Conservation (phyloP, 1,140 invertebrate species). For the Mactra quadrangularis region DNA sequence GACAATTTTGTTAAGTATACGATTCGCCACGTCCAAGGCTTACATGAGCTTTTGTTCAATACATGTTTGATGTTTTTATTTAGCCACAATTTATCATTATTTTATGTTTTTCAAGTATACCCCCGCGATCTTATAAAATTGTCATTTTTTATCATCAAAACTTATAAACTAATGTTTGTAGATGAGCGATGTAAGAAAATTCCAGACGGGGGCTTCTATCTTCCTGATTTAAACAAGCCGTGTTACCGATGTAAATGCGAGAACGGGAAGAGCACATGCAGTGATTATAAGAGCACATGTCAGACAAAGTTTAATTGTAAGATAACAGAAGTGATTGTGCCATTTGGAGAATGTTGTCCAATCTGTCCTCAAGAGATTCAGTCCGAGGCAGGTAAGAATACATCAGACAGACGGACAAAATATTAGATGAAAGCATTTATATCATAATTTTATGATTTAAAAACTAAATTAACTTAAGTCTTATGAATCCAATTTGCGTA, state of each 20-base stretch:
- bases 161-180: too few relatives aligned
- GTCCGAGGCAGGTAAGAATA: slow-evolving; percentile 47
- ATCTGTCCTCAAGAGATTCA: slow-evolving; percentile 36
- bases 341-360: slow-evolving; percentile 41
- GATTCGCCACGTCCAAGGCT: too few relatives aligned
- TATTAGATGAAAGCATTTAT: background rate
- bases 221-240: slow-evolving; percentile 26
- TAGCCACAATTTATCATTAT: too few relatives aligned
- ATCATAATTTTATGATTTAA: too few relatives aligned
- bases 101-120: too few relatives aligned
- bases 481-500: too few relatives aligned
- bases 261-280: slow-evolving; percentile 3
- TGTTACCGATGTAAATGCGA: slow-evolving; percentile 44
- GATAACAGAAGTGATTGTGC: slow-evolving; percentile 23
- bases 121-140: too few relatives aligned
- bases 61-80: too few relatives aligned
- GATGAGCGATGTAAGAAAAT: slow-evolving; percentile 17
- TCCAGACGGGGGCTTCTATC: slow-evolving; percentile 4
- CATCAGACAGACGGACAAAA: slow-evolving; percentile 33
- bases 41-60: too few relatives aligned
- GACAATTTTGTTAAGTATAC: too few relatives aligned
- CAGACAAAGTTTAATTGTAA: slow-evolving; percentile 25
- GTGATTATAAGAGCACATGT: background rate
- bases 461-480: too few relatives aligned
- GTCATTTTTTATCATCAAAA: too few relatives aligned